Percentiles rank a stretch among this genome's conserved stretches.
Evolutionary conservation across 2,888 invertebrate genomes (phyloP).

Genomic region (Cordilura impudica): DNA sequence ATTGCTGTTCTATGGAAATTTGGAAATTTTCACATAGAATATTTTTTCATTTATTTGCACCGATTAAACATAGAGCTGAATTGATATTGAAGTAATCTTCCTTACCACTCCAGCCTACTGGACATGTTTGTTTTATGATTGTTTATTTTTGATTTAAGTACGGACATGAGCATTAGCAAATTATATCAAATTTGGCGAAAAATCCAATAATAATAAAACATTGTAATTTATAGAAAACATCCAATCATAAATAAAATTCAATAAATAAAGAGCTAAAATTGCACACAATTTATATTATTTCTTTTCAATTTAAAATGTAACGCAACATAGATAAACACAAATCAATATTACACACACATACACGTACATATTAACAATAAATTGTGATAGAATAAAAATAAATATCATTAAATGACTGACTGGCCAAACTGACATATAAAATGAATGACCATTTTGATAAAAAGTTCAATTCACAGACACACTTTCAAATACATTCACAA

Average conservation of each 20-base stretch:
- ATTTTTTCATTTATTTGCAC: too few species aligned
- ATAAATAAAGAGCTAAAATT: slow-evolving; percentile 6
- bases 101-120: too few species aligned
- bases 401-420: slow-evolving; percentile 12
- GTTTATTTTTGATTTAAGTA: too few species aligned
- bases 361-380: neutral
- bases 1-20: too few species aligned
- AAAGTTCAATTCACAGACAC: neutral
- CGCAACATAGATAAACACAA: neutral
- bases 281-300: neutral
- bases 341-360: neutral
- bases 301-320: neutral
- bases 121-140: neutral
- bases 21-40: too few species aligned
- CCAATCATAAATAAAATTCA: slow-evolving; percentile 30
- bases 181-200: slow-evolving; percentile 10
- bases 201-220: neutral
- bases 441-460: slow-evolving; percentile 11
- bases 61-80: too few species aligned
- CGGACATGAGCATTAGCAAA: slow-evolving; percentile 26
- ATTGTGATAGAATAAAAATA: slow-evolving; percentile 11
- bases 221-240: neutral
- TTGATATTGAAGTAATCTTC: too few species aligned
- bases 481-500: neutral
- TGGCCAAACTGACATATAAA: slow-evolving; percentile 30